These are phyloP conservation scores for Myxocyprinus asiaticus DNA, from an alignment of 2,113 vertebrate genomes.

Conservation along the genomic window DNA sequence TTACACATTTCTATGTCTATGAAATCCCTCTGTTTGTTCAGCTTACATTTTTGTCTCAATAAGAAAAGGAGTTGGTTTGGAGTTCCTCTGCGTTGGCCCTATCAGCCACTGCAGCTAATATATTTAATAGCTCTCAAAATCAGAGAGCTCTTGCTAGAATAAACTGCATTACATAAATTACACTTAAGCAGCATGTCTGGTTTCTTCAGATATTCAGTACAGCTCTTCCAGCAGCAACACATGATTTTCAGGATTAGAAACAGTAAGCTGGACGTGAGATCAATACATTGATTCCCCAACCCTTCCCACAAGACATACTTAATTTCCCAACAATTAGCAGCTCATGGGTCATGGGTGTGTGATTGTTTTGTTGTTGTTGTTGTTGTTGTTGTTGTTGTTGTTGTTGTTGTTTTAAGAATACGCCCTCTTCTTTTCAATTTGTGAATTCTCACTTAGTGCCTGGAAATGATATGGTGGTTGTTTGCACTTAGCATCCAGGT, in stretches of 20 bases:
- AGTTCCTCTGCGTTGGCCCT: slow-evolving; percentile 10
- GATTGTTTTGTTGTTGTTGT: slow-evolving; percentile 27
- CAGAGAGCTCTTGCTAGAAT: slow-evolving; percentile 39
- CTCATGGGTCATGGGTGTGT: slow-evolving; percentile 69
- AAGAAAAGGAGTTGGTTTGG: not conserved
- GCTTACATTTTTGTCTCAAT: not conserved
- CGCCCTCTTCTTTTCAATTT: not conserved
- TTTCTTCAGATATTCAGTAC: slow-evolving; percentile 73
- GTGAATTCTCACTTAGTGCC: slow-evolving; percentile 1
- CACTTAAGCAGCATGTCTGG: slow-evolving; percentile 62
- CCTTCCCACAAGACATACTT: slow-evolving; percentile 67
- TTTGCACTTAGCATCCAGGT: not conserved
- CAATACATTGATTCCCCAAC: slow-evolving; percentile 72
- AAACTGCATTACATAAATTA: slow-evolving; percentile 62
- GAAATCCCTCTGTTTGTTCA: not conserved
- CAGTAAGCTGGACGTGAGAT: slow-evolving; percentile 65
- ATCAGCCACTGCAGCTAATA: slow-evolving; percentile 42
- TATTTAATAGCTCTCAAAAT: slow-evolving; percentile 54
- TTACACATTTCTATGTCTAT: too few species aligned
- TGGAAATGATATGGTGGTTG: not conserved
- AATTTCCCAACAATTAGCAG: slow-evolving; percentile 77
- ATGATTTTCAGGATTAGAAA: slow-evolving; percentile 79
- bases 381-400: too few species aligned
- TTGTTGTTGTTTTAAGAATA: too few species aligned
- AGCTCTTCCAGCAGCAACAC: slow-evolving; percentile 66